These are phyloP conservation scores for Hydrozoanthus gracilis DNA, from an alignment of 92 coral and sea anemone genomes.

Conservation along the genomic window DNA sequence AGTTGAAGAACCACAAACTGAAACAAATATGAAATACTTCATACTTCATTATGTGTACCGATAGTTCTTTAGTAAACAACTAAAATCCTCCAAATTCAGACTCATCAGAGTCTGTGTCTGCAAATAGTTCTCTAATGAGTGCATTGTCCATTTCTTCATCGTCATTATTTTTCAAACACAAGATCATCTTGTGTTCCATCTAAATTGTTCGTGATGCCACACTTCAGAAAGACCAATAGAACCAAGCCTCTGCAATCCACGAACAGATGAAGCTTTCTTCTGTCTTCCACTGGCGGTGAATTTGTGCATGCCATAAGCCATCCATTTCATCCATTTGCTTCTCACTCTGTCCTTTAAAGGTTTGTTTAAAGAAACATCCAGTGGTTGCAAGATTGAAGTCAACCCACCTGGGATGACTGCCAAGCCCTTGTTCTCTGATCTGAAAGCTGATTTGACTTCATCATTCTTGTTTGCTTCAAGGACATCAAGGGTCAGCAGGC, in stretches of 20 bases:
- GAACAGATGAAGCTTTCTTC: constrained; percentile 24
- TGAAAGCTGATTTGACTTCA: too few relatives aligned
- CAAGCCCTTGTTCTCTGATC: constrained; percentile 19
- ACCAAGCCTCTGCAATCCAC: constrained; percentile 1
- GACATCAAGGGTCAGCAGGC: too few relatives aligned
- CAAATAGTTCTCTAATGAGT: too few relatives aligned
- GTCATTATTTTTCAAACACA: neutral
- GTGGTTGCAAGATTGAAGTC: constrained; percentile 45
- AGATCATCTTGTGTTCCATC: constrained; percentile 45
- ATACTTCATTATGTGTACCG: too few relatives aligned
- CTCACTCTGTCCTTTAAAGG: constrained; percentile 34
- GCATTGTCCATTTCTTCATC: constrained; percentile 6
- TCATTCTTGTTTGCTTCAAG: too few relatives aligned
- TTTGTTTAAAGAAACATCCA: constrained; percentile 44
- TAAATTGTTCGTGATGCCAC: constrained; percentile 38
- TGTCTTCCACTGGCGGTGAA: constrained; percentile 23
- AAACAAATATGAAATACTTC: too few relatives aligned
- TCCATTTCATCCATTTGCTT: constrained; percentile 28
- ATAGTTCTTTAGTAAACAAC: too few relatives aligned
- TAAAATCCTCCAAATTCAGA: too few relatives aligned
- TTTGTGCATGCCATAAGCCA: constrained; percentile 35
- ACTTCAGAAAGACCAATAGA: constrained; percentile 30
- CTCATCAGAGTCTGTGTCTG: too few relatives aligned
- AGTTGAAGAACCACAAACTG: too few relatives aligned
- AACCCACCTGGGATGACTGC: constrained; percentile 47